Evolutionary conservation across 2,888 invertebrate species (phyloP), one percentile per base, ranked within the genome.

Genomic region (Steinernema hermaphroditum): DNA sequence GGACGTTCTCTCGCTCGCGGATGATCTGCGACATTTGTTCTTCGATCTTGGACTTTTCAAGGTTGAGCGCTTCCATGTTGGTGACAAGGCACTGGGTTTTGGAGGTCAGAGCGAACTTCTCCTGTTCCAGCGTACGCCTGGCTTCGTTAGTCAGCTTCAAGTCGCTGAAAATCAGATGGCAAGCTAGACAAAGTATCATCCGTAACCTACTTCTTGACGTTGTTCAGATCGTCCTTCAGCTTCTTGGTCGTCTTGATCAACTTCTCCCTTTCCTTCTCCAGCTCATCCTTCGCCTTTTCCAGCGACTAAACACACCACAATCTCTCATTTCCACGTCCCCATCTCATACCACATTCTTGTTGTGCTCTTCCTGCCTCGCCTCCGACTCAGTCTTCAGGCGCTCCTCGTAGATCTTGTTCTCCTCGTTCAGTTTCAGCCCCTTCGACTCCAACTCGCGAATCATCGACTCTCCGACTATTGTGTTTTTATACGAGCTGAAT

Each of bases 201-300:
- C n/a, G n/a, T n/a, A 43, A 73, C 77, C 41, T 57, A 81, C 82
- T 78, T 79, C 70, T 83, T 83, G 12, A 83, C 80, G 62, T 80
- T 80, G 68, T 80, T 79, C 77, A 88, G 86, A 74, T 89, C 88
- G 70, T 87, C 86, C 74, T 86, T 86, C 75, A 89, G 82, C 71
- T 88, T 88, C 50, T 85, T 81, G n/a, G 87, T 87, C 57, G 87
- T 87, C 22, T 82, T 75, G 73, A 88, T 88, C 80, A 89, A 78
- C 73, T 87, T 88, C 27, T 82, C 81, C 74, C 88, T 86, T 74
- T 89, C 89, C 49, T 86, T 86, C 77, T 88, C 88, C 68, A 89
- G 80, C 78, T 88, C 88, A 27, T 84, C 83, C 73, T 88, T 88
- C 32, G 88, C 74, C 57, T 81, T 84, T 71, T 87, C 87, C 69